These are phyloP conservation scores for Sorex fumeus DNA, from an alignment of 2,113 vertebrate genomes.

Conservation along the genomic window DNA sequence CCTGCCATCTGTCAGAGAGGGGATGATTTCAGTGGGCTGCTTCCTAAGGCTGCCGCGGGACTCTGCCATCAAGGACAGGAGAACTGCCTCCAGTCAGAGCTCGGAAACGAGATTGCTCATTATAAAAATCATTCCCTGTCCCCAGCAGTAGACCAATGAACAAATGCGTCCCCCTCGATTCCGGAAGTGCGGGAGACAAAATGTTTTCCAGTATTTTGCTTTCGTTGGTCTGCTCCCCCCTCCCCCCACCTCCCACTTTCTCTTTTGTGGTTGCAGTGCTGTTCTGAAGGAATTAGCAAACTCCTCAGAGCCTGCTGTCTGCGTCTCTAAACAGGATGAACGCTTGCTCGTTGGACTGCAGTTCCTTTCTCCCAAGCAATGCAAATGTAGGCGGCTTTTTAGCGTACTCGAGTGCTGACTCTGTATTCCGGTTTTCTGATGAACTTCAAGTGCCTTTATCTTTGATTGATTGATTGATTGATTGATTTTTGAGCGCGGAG, in stretches of 20 bases:
- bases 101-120: neutral
- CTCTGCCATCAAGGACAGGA: neutral
- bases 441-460: neutral
- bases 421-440: neutral
- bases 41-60: neutral
- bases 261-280: neutral
- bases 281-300: neutral
- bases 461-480: neutral
- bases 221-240: neutral
- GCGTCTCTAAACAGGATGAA: neutral
- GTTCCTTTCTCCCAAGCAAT: neutral
- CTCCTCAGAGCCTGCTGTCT: rapidly evolving
- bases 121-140: neutral
- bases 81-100: neutral
- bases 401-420: neutral
- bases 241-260: neutral
- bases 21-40: neutral
- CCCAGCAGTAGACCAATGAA: neutral
- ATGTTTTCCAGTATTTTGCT: neutral
- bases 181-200: too few relatives aligned
- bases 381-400: neutral
- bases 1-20: neutral
- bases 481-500: neutral
- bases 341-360: neutral
- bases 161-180: too few relatives aligned